Percentiles rank a stretch among this genome's conserved stretches.
phyloP scores from a whole-genome alignment of 2,113 vertebrate species.

The Sclerurus mexicanus region DNA sequence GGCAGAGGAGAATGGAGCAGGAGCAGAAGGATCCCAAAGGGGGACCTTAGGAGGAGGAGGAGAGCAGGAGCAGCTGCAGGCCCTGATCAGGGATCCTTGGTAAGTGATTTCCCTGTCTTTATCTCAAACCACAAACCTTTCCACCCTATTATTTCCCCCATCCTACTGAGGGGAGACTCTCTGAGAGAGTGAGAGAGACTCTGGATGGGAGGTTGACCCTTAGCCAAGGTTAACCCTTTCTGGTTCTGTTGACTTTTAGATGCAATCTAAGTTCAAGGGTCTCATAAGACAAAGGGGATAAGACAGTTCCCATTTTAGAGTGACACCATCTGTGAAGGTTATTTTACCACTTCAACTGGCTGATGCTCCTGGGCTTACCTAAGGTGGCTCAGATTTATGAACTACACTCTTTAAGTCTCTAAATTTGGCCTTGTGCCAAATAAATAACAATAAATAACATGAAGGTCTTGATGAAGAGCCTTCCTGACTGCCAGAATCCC shows the following conservation, averaged over 20 bases:
- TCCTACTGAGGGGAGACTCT: background rate
- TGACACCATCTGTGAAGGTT: background rate
- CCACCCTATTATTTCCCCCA: rapidly evolving
- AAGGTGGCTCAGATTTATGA: background rate
- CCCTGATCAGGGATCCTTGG: background rate
- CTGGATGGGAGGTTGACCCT: background rate
- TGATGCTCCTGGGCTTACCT: background rate
- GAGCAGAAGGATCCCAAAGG: rapidly evolving
- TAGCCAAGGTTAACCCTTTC: background rate
- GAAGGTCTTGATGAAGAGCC: background rate
- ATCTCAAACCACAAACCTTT: background rate
- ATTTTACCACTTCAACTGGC: background rate
- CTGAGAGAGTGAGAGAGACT: background rate
- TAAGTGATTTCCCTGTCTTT: background rate
- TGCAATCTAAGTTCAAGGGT: background rate
- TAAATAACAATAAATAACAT: background rate
- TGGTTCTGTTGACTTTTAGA: background rate
- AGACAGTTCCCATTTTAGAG: background rate
- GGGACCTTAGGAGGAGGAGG: rapidly evolving
- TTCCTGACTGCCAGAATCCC: background rate
- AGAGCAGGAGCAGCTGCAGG: background rate
- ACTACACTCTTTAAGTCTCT: background rate
- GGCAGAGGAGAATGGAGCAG: background rate
- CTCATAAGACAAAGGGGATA: background rate
- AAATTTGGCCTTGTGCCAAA: background rate